Evolutionary conservation across 1,140 invertebrate species (phyloP), one percentile per base, ranked within the genome.

Genomic region (Saccostrea cuccullata): DNA sequence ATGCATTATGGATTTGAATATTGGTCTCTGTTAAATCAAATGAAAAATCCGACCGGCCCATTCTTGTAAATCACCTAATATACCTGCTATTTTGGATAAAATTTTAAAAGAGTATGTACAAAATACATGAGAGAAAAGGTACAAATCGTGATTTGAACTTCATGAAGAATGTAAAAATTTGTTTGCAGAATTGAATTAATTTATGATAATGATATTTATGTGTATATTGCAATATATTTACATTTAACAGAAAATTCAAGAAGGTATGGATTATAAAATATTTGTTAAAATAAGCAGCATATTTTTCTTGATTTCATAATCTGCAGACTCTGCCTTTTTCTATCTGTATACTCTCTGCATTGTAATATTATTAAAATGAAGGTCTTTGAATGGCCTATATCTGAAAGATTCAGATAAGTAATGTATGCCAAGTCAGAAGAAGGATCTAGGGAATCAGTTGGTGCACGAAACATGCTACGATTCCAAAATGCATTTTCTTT

Each of bases 401-500:
- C 5, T 47, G 9, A 47, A 47, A 5, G 47, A 47, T 47, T 2
- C 9, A 5, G 47, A 47, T 47, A 5, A 47, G 47, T 47, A 47
- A 47, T 5, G 6, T 47, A 3, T 47, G 47, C 47, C 1, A 47
- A 47, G 30, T 58, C 56, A 60, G 1, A 17, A 20, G 58, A 17
- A 20, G 58, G 17, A 20, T 0, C 58, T 20, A 64, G 58, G 58
- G 58, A 64, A 20, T 20, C 15, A 3, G 58, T n/a, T 17, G 17
- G 15, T 73, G 70, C 70, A 73, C 36, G 70, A 73, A 30, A 26
- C 70, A 73, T 73, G 26, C 70, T 36, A 30, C 6, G 23, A 15
- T 36, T 73, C 70, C 70, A 73, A 26, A 36, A 73, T 73, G 70
- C 70, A 73, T 73, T 73, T 73, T 73, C 70, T 73, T 17, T 36